Evolutionary conservation across 92 coral and sea anemone species (phyloP), one percentile per base, ranked within the genome.

Genomic region (Porites divaricata): DNA sequence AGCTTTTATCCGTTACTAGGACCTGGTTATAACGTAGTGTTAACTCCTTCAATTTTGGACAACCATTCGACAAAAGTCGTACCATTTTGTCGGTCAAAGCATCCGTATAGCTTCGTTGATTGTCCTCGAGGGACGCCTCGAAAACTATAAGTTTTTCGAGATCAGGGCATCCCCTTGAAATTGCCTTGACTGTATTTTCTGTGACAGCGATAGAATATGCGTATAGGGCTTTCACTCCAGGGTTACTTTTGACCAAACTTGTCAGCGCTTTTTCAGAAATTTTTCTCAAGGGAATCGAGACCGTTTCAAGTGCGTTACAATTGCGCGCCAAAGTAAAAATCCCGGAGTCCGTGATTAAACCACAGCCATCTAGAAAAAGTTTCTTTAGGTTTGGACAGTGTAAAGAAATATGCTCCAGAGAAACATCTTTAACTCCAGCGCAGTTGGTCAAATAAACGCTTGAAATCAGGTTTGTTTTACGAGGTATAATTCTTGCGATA

Each of bases 161-260:
- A 17, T 87, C 88, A 19, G 90, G 83, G 48, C 98, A 95, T 51
- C 80, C 86, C 70, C 89, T 61, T 57, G 93, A 85, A 45, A 97
- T 84, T 13, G 83, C 75, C 20, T 73, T 65, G 65, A 93, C 82
- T 20, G 99, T 91, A 41, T 91, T 93, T 65, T 85, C 87, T n/a
- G 99, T 97, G 8, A 95, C 96, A 9, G 98, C 98, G 65, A 90
- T 90, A 67, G 98, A 95, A 88, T 90, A 92, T n/a, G 97, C 93
- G 67, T 83, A 95, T 59, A 97, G 63, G 59, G 94, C 76, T 77
- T 74, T 83, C 52, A 97, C 73, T 28, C 84, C 64, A 6, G 94
- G 93, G 74, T 97, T 97, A 74, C 84, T 93, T 79, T 91, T 76
- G 63, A 97, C 93, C 78, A 97, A 86, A 73, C 87, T 88, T 72